Percentiles rank a stretch among this genome's conserved stretches.
Evolutionary conservation across 2,888 invertebrate species (phyloP).

Genomic region (Apotomis betuletana): DNA sequence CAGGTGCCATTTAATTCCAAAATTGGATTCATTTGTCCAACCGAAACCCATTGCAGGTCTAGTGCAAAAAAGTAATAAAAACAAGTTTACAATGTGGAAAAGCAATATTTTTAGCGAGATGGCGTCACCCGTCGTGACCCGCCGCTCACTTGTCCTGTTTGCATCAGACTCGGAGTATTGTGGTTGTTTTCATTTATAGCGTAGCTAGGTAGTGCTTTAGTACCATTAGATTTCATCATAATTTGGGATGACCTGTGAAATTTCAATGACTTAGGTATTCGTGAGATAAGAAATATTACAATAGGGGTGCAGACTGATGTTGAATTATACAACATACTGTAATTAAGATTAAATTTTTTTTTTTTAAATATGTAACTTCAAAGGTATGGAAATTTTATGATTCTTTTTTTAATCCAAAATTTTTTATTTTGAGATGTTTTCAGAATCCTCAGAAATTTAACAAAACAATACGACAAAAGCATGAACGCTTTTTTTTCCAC

Average conservation of each 20-base stretch:
- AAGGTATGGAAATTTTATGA: no score
- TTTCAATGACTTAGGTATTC: no score
- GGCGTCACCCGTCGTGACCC: slow-evolving; percentile 40
- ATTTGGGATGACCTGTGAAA: background rate
- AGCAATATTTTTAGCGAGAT: slow-evolving; percentile 39
- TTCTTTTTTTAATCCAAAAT: no score
- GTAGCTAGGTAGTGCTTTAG: background rate
- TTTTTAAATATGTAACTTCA: no score
- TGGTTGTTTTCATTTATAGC: slow-evolving; percentile 28
- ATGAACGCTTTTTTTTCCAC: no score
- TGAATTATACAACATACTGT: no score
- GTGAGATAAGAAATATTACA: no score
- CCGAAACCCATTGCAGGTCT: slow-evolving; percentile 23
- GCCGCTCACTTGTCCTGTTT: slow-evolving; percentile 38
- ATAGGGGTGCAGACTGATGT: no score
- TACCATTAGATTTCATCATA: background rate
- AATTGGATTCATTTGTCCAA: slow-evolving; percentile 16
- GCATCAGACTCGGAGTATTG: slow-evolving; percentile 34
- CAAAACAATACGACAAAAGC: no score
- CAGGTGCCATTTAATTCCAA: slow-evolving; percentile 12
- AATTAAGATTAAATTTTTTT: no score
- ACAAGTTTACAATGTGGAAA: slow-evolving; percentile 33
- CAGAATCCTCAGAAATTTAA: no score
- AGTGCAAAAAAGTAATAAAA: slow-evolving; percentile 17
- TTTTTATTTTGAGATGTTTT: no score